Evolutionary conservation across 2,113 vertebrate genomes (phyloP), one percentile per base, ranked within the genome.

Genomic region (Myxocyprinus asiaticus): DNA sequence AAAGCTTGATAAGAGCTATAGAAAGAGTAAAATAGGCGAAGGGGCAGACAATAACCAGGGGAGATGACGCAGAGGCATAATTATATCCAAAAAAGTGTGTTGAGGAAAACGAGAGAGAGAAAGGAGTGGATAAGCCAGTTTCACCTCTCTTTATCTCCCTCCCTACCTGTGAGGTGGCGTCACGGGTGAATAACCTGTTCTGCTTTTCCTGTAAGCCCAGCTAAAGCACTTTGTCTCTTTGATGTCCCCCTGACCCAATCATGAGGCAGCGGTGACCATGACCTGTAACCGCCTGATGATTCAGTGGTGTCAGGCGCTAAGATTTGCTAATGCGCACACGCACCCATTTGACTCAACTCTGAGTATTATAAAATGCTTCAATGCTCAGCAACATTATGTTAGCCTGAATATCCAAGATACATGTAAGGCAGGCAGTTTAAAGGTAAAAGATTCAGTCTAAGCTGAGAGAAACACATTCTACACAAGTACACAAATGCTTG

Each of bases 241-340:
- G 14, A 76, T 17, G 55, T 73, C 77, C 61, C 50, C 12, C 76
- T 67, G 81, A 81, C 68, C 50, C 12, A 81, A 73, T 78, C 79
- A 73, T 4, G 33, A 68, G 69, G 17, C 66, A 45, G 69, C 4
- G 65, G 86, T 82, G 79, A 85, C 82, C 53, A 47, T 75, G 84
- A 81, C 77, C 77, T 64, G 78, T 42, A 65, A 72, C 80, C 42
- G 80, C 17, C 62, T 72, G 77, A 74, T 80, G 80, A 83, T 66
- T 69, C 83, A 76, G 59, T 15, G 42, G 15, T 68, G 65, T 73
- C 65, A 69, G 63, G 56, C 15, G 55, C 22, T 56, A 53, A n/a
- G 17, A 75, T 76, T 65, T 59, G 63, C 59, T 50, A 62, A 45
- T 67, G 63, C 43, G 64, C 22, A 33, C 66, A 67, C 78, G 53